Base-by-base conservation (phyloP, 1,140 invertebrate genomes). In the Colletes gigas region DNA sequence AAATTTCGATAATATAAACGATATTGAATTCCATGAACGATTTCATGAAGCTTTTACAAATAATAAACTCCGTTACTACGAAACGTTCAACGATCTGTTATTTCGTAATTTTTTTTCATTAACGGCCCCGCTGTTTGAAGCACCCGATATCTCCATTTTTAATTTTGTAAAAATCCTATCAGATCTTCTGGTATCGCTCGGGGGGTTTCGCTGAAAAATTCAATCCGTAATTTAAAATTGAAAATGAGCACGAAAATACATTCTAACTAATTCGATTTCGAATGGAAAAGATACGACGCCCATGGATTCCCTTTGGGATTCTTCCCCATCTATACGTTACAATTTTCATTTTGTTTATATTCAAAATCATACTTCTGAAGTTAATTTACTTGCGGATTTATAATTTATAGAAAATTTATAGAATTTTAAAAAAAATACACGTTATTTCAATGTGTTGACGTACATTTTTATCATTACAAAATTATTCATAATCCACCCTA, bases 1-100 rank as follows among this genome's bases (percentile, higher is more conserved):
- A 68, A 68, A 59, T 77, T 77, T 77, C 44, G 67, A 57, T 77
- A 69, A 68, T 69, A 59, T n/a, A 47, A 69, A 77, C 50, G 54
- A 77, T 77, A 77, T 77, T n/a, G 52, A 41, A 59, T 69, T 44
- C 10, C 41, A 30, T 21, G 21, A 21, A 30, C 17, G 41, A 69
- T 59, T 59, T 47, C 17, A 50, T 9, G 41, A 57, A 68, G 21
- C 52, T 17, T 50, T 68, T 77, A 69, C 19, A 44, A 77, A 66
- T 12, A 21, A 30, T 75, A 54, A 66, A 66, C 54, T 67, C 12
- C 57, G 70, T 73, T 62, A 47, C 21, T 75, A 66, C 2, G 62
- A 41, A 55, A 19, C 73, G n/a, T 54, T 14, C 73, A 19, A 21
- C 62, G n/a, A 17, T 67, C 9, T 39, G 73, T 66, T 67, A 66